Conservation (phyloP, 2,113 vertebrate species). For the Ondatra zibethicus region DNA sequence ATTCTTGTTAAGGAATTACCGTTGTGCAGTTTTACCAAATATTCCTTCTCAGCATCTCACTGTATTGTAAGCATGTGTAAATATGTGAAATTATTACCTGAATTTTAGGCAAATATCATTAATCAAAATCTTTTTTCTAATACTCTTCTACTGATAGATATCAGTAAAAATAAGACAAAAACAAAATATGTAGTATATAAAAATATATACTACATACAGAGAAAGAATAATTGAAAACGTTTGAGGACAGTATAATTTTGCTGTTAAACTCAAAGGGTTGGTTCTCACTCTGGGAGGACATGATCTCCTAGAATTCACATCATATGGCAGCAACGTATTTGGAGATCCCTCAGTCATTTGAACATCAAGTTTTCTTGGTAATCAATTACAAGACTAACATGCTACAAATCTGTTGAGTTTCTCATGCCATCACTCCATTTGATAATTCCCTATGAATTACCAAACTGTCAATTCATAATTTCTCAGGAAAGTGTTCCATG, state of each 20-base stretch:
- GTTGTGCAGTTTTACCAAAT: not conserved
- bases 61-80: too few relatives aligned
- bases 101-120: not conserved
- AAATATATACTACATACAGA: not conserved
- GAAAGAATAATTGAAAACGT: not conserved
- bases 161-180: not conserved
- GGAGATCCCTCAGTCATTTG: not conserved
- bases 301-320: not conserved
- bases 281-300: not conserved
- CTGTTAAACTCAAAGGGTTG: not conserved
- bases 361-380: not conserved
- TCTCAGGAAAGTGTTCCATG: not conserved
- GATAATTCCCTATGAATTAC: not conserved
- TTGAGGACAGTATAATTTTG: not conserved
- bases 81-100: not conserved
- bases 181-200: not conserved
- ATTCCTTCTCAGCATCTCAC: not conserved
- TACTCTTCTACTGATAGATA: not conserved
- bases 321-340: not conserved
- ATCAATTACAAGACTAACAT: not conserved
- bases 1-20: slow-evolving; percentile 22
- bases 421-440: not conserved
- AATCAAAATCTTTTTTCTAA: not conserved
- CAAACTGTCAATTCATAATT: not conserved
- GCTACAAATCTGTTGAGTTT: not conserved